Percentiles rank a stretch among this genome's conserved stretches.
These are phyloP conservation scores for Alouatta palliata DNA, from an alignment of 2,113 vertebrate genomes.

Conservation along the genomic window DNA sequence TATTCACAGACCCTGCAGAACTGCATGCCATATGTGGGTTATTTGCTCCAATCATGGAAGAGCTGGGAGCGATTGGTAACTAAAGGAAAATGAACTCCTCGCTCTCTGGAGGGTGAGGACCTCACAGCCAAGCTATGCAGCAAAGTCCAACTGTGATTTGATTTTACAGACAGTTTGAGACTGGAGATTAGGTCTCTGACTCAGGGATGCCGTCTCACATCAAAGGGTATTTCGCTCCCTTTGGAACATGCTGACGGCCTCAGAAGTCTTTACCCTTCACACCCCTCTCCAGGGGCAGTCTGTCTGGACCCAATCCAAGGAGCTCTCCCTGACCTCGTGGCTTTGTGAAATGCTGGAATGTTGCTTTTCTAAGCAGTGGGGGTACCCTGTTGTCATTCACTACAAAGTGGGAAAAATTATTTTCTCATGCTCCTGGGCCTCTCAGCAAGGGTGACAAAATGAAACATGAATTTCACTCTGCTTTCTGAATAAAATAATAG, in stretches of 20 bases:
- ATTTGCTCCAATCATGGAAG: neutral
- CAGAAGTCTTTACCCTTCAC: neutral
- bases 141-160: neutral
- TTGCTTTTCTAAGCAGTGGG: neutral
- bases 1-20: neutral
- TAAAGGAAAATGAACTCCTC: neutral
- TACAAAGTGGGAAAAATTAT: constrained; percentile 51
- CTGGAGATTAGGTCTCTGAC: neutral
- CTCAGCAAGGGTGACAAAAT: constrained; percentile 53
- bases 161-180: neutral
- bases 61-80: neutral
- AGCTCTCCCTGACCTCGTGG: neutral
- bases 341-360: neutral
- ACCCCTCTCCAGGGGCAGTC: neutral
- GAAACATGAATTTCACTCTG: constrained; percentile 40
- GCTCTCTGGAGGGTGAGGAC: neutral
- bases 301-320: neutral
- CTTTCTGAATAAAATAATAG: constrained; percentile 53
- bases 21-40: neutral
- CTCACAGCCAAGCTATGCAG: neutral
- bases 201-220: neutral
- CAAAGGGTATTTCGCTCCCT: neutral
- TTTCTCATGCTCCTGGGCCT: constrained; percentile 29
- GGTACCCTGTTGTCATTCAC: constrained; percentile 35
- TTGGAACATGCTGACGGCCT: neutral